Percentiles rank a stretch among this genome's conserved stretches.
phyloP scores from a whole-genome alignment of 2,113 vertebrate species.

The Trogon surrucura region DNA sequence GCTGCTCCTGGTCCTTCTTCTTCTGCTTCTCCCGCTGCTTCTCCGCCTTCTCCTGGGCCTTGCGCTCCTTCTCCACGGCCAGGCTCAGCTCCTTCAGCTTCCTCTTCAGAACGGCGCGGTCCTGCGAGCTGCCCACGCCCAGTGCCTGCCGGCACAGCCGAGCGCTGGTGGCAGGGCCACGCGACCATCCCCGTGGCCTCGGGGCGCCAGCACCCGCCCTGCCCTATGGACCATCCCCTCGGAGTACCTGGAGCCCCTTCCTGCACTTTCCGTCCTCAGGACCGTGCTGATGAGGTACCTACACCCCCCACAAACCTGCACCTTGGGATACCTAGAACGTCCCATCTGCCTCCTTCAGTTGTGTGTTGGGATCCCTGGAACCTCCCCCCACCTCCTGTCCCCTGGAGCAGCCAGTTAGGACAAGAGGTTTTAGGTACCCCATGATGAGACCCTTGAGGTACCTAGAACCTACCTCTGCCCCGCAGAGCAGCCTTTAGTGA shows the following conservation, averaged over 20 bases:
- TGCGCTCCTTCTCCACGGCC: conserved; percentile 83
- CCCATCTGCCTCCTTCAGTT: neutral
- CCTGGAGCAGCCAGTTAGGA: neutral
- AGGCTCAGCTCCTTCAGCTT: conserved; percentile 85
- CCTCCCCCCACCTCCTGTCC: neutral
- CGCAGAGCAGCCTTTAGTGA: neutral
- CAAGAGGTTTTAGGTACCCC: neutral
- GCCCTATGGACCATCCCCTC: neutral
- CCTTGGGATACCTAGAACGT: neutral
- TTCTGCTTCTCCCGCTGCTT: conserved; percentile 86
- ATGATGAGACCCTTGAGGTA: neutral
- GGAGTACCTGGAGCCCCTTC: neutral
- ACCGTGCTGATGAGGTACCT: neutral
- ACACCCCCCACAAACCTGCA: neutral
- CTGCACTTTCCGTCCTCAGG: neutral
- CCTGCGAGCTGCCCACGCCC: conserved; percentile 84
- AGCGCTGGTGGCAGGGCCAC: neutral
- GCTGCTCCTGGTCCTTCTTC: conserved; percentile 79
- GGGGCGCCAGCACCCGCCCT: neutral
- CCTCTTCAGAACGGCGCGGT: conserved; percentile 84
- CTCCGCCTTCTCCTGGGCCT: conserved; percentile 86
- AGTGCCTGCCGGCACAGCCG: conserved; percentile 72
- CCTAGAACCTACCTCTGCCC: neutral
- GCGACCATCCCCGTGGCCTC: accelerated
- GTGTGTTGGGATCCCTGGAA: neutral